phyloP scores from a whole-genome alignment of 2,113 vertebrate genomes.

The Ondatra zibethicus region DNA sequence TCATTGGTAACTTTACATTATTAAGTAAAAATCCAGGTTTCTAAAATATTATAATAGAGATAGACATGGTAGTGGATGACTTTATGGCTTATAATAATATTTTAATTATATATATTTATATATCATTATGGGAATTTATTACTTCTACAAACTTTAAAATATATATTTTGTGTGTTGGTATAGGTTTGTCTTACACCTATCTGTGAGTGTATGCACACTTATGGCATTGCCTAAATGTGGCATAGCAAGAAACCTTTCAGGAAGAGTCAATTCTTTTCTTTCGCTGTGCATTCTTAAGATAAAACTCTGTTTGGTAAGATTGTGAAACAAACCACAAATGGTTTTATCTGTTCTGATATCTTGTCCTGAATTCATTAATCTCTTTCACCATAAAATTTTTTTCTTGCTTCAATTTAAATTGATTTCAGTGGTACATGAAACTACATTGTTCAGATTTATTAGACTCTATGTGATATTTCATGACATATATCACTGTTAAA shows the following conservation, averaged over 20 bases:
- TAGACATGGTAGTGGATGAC: too few relatives aligned
- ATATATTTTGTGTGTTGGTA: background rate
- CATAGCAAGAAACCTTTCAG: too few relatives aligned
- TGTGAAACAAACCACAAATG: background rate
- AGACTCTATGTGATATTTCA: background rate
- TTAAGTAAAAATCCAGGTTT: background rate
- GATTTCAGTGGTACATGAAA: background rate
- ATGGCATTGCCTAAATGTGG: fast-evolving
- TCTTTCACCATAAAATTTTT: too few relatives aligned
- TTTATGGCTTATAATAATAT: background rate
- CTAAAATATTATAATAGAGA: background rate
- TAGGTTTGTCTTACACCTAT: background rate
- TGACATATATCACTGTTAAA: background rate
- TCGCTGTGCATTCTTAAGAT: background rate
- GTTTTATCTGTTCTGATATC: background rate
- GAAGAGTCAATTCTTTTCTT: too few relatives aligned
- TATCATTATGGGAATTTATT: background rate
- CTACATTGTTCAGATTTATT: background rate
- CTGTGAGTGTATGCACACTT: background rate
- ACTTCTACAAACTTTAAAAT: background rate
- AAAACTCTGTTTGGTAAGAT: background rate
- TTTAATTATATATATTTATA: background rate
- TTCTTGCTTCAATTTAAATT: background rate
- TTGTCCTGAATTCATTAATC: background rate
- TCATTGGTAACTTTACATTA: background rate